Conservation (phyloP, 1,140 invertebrate genomes). For the Asbolus verrucosus region DNA sequence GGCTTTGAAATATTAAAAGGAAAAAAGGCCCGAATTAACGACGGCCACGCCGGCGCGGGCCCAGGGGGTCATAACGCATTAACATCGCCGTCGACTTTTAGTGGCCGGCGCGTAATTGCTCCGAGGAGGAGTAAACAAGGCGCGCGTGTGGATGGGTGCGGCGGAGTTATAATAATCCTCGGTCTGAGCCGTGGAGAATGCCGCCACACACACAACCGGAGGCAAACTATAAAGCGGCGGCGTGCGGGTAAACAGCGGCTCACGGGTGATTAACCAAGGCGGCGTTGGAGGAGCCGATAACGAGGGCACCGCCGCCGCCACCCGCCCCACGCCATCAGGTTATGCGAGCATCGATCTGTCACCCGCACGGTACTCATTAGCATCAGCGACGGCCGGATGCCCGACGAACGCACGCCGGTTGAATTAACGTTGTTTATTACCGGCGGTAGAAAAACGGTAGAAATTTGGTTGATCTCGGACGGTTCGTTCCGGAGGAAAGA, state of each 20-base stretch:
- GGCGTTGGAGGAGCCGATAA: slow-evolving; percentile 54
- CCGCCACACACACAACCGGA: slow-evolving; percentile 39
- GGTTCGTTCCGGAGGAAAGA: too few relatives aligned
- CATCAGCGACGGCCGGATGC: slow-evolving; percentile 37
- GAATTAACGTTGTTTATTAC: too few relatives aligned
- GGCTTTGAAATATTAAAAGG: slow-evolving; percentile 18
- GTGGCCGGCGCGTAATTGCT: slow-evolving; percentile 28
- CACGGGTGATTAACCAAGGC: slow-evolving; percentile 54
- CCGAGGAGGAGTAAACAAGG: slow-evolving; percentile 33
- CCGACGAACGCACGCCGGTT: background rate
- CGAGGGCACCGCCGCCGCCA: slow-evolving; percentile 51
- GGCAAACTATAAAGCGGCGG: slow-evolving; percentile 39
- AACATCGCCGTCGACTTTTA: slow-evolving; percentile 31
- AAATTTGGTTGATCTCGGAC: too few relatives aligned
- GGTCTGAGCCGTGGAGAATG: slow-evolving; percentile 28
- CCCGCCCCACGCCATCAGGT: slow-evolving; percentile 39
- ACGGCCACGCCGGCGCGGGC: background rate
- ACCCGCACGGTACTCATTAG: slow-evolving; percentile 51
- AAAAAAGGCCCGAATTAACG: background rate
- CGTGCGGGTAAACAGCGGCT: slow-evolving; percentile 45
- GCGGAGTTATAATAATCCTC: slow-evolving; percentile 36
- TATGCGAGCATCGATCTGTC: slow-evolving; percentile 55
- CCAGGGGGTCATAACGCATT: slow-evolving; percentile 10
- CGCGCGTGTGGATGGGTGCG: slow-evolving; percentile 34
- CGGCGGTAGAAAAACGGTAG: too few relatives aligned